Evolutionary conservation across 1,140 invertebrate genomes (phyloP).

Genomic region (Drosophila repletoides): DNA sequence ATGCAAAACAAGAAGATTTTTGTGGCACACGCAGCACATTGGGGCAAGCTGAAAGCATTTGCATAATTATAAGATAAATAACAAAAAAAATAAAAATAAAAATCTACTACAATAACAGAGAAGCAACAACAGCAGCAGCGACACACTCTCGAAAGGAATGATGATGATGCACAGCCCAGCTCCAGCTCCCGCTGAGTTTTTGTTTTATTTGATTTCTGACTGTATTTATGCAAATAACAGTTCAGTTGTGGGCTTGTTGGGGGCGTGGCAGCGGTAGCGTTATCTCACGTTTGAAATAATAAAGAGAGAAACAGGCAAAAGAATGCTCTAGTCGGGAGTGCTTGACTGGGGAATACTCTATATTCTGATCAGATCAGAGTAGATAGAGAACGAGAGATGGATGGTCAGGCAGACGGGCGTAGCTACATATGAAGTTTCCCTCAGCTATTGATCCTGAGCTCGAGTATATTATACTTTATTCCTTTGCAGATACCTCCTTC

Average conservation of each 20-base stretch:
- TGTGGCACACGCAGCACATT: background rate
- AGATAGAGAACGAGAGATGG: slow-evolving; percentile 16
- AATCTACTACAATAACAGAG: slow-evolving; percentile 65
- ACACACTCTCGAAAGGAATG: no score
- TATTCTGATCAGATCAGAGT: no score
- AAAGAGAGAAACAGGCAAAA: no score
- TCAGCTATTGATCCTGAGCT: no score
- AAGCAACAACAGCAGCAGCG: background rate
- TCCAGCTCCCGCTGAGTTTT: slow-evolving; percentile 19
- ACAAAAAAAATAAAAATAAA: no score
- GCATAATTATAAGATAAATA: slow-evolving; percentile 80
- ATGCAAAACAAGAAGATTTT: slow-evolving; percentile 49
- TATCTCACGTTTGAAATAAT: slow-evolving; percentile 53
- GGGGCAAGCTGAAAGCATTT: slow-evolving; percentile 40
- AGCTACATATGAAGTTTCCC: no score
- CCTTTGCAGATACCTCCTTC: no score
- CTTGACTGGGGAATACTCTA: no score
- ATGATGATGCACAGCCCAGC: background rate
- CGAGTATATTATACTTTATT: no score
- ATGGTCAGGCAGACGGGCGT: no score
- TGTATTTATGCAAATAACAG: slow-evolving; percentile 59
- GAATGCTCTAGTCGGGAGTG: no score
- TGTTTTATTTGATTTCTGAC: slow-evolving; percentile 73
- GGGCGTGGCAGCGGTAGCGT: slow-evolving; percentile 51
- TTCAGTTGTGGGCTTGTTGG: slow-evolving; percentile 4